A percentile compares a stretch with the other conserved stretches of the same genome.
Conservation (phyloP, 2,113 vertebrate species). For the Galbula dea region DNA sequence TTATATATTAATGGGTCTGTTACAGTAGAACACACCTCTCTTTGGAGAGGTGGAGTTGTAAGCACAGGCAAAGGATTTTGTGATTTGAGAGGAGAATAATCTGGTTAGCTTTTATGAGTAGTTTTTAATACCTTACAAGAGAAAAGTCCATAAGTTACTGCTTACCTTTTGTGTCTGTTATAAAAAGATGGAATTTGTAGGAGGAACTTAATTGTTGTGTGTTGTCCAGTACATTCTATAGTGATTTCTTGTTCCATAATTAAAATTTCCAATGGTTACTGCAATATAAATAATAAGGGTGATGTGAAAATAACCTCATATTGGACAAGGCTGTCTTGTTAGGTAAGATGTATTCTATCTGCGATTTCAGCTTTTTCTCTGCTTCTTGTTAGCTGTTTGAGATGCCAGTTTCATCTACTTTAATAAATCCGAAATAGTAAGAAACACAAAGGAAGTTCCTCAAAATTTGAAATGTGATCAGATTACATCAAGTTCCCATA, state of each 20-base stretch:
- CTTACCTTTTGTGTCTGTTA: neutral
- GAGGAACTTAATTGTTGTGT: neutral
- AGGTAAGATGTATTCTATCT: neutral
- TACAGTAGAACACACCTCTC: neutral
- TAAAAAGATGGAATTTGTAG: neutral
- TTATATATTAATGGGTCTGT: neutral
- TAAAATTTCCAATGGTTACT: neutral
- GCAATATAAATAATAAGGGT: neutral
- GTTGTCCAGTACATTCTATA: neutral
- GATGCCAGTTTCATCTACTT: neutral
- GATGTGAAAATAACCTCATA: neutral
- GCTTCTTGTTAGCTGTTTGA: neutral
- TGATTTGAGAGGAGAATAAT: neutral
- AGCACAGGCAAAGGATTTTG: neutral
- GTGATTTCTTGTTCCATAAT: rapidly evolving
- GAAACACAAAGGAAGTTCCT: neutral
- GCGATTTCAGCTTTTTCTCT: neutral
- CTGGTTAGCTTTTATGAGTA: neutral
- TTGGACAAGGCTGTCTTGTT: neutral
- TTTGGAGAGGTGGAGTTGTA: neutral
- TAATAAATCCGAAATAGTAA: neutral
- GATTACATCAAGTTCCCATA: neutral
- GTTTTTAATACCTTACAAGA: neutral
- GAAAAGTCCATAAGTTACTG: neutral
- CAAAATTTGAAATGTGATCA: neutral